These are phyloP conservation scores for Regulus satrapa DNA, from an alignment of 2,113 vertebrate genomes.

Conservation along the genomic window DNA sequence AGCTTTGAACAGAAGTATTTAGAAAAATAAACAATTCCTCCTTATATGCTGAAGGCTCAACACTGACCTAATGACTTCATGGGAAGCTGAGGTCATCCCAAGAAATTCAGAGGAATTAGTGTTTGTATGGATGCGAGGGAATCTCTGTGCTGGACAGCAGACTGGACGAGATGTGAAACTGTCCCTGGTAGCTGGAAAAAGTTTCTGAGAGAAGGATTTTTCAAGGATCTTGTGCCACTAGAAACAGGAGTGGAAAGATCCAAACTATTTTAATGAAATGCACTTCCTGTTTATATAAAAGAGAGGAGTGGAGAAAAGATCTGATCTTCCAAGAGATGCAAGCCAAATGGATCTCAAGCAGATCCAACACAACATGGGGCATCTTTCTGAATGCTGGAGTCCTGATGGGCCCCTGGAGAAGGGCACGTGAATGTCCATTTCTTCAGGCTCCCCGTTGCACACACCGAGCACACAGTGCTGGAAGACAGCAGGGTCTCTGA, in stretches of 20 bases:
- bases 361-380: fast-evolving
- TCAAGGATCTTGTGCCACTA: neutral
- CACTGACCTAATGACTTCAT: neutral
- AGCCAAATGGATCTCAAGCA: neutral
- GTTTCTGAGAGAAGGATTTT: neutral
- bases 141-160: neutral
- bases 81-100: neutral
- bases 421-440: neutral
- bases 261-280: neutral
- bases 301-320: neutral
- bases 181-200: neutral
- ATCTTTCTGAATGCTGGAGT: fast-evolving
- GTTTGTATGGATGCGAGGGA: neutral
- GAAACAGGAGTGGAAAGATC: neutral
- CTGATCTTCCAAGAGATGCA: neutral
- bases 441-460: neutral
- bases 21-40: slow-evolving; percentile 10
- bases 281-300: neutral
- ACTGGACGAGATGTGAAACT: neutral
- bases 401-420: neutral
- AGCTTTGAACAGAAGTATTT: neutral
- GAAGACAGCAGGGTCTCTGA: slow-evolving; percentile 17
- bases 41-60: neutral
- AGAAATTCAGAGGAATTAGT: neutral
- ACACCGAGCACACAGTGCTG: neutral